Percentiles rank a stretch among this genome's conserved stretches.
Conservation (phyloP, 2,888 invertebrate genomes). For the Polietes domitor region DNA sequence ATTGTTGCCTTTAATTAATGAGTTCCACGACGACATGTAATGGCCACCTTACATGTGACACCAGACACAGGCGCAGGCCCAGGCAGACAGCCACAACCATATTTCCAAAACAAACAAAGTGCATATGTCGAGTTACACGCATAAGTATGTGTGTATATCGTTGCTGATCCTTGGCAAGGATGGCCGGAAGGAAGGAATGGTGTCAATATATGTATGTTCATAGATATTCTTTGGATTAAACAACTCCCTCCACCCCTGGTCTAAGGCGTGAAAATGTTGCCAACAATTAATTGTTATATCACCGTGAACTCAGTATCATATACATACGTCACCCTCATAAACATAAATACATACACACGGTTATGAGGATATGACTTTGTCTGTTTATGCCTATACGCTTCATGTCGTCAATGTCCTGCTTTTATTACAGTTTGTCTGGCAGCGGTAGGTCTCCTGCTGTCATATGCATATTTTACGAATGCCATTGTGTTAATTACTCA, state of each 20-base stretch:
- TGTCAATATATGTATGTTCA: background rate
- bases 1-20: constrained; percentile 31
- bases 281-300: constrained; percentile 46
- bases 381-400: background rate
- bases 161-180: background rate
- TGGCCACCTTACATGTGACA: background rate
- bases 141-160: background rate
- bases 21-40: background rate
- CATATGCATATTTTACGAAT: constrained; percentile 26
- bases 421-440: background rate
- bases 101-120: constrained; percentile 22
- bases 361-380: constrained; percentile 2
- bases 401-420: background rate
- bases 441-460: background rate
- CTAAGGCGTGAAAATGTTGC: constrained; percentile 45
- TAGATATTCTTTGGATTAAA: background rate
- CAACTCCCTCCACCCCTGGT: constrained; percentile 4
- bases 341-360: background rate
- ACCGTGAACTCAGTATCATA: background rate
- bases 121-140: constrained; percentile 3
- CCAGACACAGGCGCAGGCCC: background rate
- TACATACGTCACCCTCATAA: background rate
- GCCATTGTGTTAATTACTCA: constrained; percentile 35
- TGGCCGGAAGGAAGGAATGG: background rate
- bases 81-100: background rate